Evolutionary conservation across 2,797 vertebrate species (phyloP), one percentile per base, ranked within the genome.

Genomic region (Gephyroberyx darwinii): DNA sequence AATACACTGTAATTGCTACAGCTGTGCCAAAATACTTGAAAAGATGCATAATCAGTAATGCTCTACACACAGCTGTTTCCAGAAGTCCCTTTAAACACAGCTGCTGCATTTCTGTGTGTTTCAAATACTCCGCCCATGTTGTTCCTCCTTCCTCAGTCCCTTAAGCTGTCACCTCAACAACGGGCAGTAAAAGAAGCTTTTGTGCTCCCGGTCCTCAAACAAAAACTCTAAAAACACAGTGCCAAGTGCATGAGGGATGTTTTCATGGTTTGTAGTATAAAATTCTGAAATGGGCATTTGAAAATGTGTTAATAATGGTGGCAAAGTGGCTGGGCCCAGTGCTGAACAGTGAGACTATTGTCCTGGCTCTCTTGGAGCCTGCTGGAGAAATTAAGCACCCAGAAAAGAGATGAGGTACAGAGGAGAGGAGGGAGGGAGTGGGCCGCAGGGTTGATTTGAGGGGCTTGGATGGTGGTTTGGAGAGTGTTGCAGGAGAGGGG

Each of bases 321-420:
- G 87, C 83, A 90, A 91, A 92, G 89, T 84, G 78, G 80, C 82
- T 79, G 82, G 78, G 86, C 86, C 86, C 84, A 77, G 77, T 81
- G 85, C 59, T 76, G 87, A 94, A 94, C 93, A 93, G 86, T 86
- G 90, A 90, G 89, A 88, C 92, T 90, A 93, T 94, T 94, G 93
- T 94, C 88, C 91, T 90, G 86, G 88, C 81, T 86, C 86, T 84
- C 84, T 82, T 85, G 84, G 85, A 91, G 87, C 83, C 90, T 92
- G 90, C 85, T 92, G 86, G 88, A 91, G 87, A 91, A 89, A 91
- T 92, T 91, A 93, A 90, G 88, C 87, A 89, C 88, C 83, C 78
- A 84, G 81, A 71, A 74, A 88, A 86, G 82, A 88, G 87, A 90
- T 89, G 87, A 88, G 88, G 90, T 90, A 92, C 81, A 81, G 89